Evolutionary conservation across 2,888 invertebrate genomes (phyloP).

Genomic region (Eristalis intricaria): DNA sequence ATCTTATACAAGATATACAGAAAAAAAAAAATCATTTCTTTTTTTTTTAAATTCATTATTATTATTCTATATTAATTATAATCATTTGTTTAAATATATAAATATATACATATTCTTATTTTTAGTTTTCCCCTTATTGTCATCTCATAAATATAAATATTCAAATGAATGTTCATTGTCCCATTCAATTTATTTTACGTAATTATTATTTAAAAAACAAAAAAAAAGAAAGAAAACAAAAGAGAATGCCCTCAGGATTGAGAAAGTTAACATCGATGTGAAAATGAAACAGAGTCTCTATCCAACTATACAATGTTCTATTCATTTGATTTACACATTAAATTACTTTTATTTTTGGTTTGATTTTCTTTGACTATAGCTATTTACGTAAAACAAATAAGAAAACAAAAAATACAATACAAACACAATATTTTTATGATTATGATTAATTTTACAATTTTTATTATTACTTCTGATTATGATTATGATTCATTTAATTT

Average conservation of each 20-base stretch:
- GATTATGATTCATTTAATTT: constrained; percentile 51
- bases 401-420: neutral
- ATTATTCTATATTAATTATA: constrained; percentile 13
- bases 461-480: constrained; percentile 46
- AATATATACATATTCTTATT: neutral
- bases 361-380: constrained; percentile 3
- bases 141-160: constrained; percentile 23
- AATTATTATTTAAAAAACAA: constrained; percentile 11
- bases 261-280: neutral
- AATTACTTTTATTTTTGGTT: neutral
- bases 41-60: constrained; percentile 11
- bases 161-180: constrained; percentile 57
- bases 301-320: neutral
- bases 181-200: constrained; percentile 31
- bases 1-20: constrained; percentile 26
- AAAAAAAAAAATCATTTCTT: constrained; percentile 4
- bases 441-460: constrained; percentile 56
- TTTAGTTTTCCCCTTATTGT: neutral
- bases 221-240: neutral
- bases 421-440: constrained; percentile 28
- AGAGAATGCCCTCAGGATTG: constrained; percentile 36
- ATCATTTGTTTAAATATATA: constrained; percentile 9
- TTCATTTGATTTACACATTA: neutral
- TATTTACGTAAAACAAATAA: constrained; percentile 10
- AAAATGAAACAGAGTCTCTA: neutral